Percentiles rank a stretch among this genome's conserved stretches.
These are phyloP conservation scores for Galerucella calmariensis DNA, from an alignment of 2,888 invertebrate genomes.

Conservation along the genomic window DNA sequence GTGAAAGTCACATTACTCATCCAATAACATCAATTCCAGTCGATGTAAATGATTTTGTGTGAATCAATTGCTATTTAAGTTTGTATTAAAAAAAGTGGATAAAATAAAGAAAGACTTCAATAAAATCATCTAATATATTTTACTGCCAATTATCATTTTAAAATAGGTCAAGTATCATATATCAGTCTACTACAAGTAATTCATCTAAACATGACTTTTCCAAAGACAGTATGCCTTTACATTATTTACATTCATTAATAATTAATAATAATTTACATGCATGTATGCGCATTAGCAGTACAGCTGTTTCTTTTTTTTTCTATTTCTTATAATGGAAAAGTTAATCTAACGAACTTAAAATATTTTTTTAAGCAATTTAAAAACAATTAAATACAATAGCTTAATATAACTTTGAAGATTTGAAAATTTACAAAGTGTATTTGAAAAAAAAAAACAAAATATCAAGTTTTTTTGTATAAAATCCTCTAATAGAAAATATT, in stretches of 20 bases:
- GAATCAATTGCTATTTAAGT: too few species aligned
- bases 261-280: constrained; percentile 57
- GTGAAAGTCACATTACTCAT: too few species aligned
- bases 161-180: constrained; percentile 55
- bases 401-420: not conserved
- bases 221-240: constrained; percentile 64
- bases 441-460: not conserved
- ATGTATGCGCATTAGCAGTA: constrained; percentile 57
- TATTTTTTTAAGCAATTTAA: constrained; percentile 1
- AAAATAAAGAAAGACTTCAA: not conserved
- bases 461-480: not conserved
- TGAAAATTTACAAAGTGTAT: not conserved
- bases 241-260: constrained; percentile 66
- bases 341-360: constrained; percentile 13
- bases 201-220: constrained; percentile 58
- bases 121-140: constrained; percentile 5
- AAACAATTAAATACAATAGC: not conserved
- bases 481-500: constrained; percentile 10
- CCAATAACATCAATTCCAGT: too few species aligned
- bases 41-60: too few species aligned
- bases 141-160: constrained; percentile 15
- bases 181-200: constrained; percentile 65
- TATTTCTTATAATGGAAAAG: constrained; percentile 7
- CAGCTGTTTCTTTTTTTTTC: constrained; percentile 39
- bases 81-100: not conserved